Percentiles rank a stretch among this genome's conserved stretches.
phyloP scores from a whole-genome alignment of 2,797 vertebrate species.

The Tadarida brasiliensis region DNA sequence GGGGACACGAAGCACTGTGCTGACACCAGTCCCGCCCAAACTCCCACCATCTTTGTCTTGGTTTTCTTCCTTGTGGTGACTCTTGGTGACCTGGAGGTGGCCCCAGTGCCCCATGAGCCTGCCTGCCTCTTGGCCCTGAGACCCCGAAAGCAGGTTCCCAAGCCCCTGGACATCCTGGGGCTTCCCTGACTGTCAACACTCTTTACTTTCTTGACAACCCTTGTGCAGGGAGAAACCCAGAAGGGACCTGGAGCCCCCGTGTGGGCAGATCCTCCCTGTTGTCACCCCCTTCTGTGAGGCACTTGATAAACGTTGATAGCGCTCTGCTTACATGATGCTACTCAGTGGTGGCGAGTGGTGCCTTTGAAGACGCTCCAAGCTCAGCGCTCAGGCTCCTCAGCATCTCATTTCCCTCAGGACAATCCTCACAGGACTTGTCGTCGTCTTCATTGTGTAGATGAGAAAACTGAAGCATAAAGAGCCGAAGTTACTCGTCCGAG shows the following conservation, averaged over 20 bases:
- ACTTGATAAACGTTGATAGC: background rate
- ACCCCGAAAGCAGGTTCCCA: background rate
- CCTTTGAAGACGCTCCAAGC: background rate
- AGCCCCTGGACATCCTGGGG: background rate
- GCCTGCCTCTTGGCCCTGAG: background rate
- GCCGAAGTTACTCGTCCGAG: background rate
- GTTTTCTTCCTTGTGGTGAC: background rate
- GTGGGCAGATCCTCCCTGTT: background rate
- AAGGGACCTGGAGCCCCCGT: background rate
- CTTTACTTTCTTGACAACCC: background rate
- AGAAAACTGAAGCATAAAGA: conserved; percentile 20
- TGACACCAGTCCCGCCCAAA: fast-evolving
- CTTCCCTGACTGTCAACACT: fast-evolving
- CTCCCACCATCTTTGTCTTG: background rate
- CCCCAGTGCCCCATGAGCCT: background rate
- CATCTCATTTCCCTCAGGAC: background rate
- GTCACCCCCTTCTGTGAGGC: background rate
- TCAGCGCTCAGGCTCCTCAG: background rate
- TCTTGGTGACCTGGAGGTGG: background rate
- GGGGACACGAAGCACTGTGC: background rate
- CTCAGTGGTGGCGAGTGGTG: background rate
- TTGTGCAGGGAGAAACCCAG: background rate
- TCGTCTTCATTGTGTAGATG: background rate
- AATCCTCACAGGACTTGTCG: background rate
- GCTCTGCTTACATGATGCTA: background rate